These are phyloP conservation scores for Psylliodes chrysocephalus DNA, from an alignment of 2,888 invertebrate species.

Conservation along the genomic window DNA sequence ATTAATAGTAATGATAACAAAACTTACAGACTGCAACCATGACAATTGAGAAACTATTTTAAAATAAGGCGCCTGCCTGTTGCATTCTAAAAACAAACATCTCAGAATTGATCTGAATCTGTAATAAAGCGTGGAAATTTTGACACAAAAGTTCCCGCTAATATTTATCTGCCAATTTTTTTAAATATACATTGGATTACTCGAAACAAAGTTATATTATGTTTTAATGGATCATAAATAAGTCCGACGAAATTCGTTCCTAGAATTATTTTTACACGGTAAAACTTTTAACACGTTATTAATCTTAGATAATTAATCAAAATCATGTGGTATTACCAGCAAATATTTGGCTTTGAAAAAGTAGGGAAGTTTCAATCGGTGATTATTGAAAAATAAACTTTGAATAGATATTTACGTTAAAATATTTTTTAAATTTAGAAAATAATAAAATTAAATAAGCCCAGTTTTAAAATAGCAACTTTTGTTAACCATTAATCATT, in stretches of 20 bases:
- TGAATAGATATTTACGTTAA: too few relatives aligned
- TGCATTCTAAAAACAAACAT: not conserved
- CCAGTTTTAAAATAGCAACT: too few relatives aligned
- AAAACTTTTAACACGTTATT: slow-evolving; percentile 5
- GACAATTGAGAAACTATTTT: too few relatives aligned
- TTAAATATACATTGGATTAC: not conserved
- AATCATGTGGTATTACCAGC: not conserved
- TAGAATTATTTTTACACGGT: not conserved
- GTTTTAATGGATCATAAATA: not conserved
- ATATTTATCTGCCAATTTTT: not conserved
- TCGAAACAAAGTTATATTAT: not conserved
- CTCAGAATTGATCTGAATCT: not conserved
- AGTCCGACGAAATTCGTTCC: not conserved
- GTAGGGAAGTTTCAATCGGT: too few relatives aligned
- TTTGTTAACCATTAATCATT: too few relatives aligned
- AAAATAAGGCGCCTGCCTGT: too few relatives aligned
- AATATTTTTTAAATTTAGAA: too few relatives aligned
- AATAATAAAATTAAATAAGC: too few relatives aligned
- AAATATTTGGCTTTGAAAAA: too few relatives aligned
- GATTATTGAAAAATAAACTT: too few relatives aligned
- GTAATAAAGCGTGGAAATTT: not conserved
- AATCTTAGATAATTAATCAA: slow-evolving; percentile 6
- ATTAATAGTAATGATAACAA: too few relatives aligned
- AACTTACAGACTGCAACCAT: too few relatives aligned
- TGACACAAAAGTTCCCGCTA: not conserved